A percentile compares a stretch with the other conserved stretches of the same genome.
phyloP scores from a whole-genome alignment of 2,888 invertebrate species.

The Volucella bombylans region DNA sequence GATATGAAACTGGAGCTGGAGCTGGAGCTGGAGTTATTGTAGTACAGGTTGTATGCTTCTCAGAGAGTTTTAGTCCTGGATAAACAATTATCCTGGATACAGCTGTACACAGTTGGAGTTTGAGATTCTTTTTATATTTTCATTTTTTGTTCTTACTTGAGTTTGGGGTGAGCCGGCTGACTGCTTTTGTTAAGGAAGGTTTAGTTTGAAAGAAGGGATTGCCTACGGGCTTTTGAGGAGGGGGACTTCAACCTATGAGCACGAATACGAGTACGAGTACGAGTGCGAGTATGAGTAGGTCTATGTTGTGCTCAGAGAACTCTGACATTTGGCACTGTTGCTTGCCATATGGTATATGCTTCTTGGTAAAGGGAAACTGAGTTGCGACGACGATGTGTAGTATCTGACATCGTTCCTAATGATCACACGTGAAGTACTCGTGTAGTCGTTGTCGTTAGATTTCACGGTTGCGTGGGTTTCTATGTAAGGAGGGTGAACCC shows the following conservation, averaged over 20 bases:
- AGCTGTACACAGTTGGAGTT: slow-evolving; percentile 47
- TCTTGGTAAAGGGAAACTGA: slow-evolving; percentile 23
- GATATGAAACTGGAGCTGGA: too few species aligned
- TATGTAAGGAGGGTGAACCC: slow-evolving; percentile 43
- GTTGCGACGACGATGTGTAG: slow-evolving; percentile 52
- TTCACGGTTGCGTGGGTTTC: slow-evolving; percentile 58
- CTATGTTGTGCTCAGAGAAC: slow-evolving; percentile 24
- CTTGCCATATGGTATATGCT: slow-evolving; percentile 27
- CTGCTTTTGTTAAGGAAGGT: slow-evolving; percentile 59
- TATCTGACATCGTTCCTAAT: slow-evolving; percentile 64
- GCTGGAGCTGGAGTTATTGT: too few species aligned
- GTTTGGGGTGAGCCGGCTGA: background rate
- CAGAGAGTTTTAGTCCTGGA: slow-evolving; percentile 60
- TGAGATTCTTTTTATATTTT: slow-evolving; percentile 19
- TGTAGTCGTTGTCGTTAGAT: slow-evolving; percentile 49
- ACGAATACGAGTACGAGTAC: background rate
- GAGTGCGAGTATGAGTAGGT: background rate
- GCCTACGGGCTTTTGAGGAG: slow-evolving; percentile 9
- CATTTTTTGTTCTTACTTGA: slow-evolving; percentile 4
- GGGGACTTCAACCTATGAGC: slow-evolving; percentile 15
- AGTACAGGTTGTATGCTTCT: slow-evolving; percentile 47
- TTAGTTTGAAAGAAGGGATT: slow-evolving; percentile 45
- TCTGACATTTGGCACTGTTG: slow-evolving; percentile 72
- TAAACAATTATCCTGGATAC: slow-evolving; percentile 73
- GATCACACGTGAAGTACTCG: slow-evolving; percentile 63